Percentiles rank a stretch among this genome's conserved stretches.
Conservation (phyloP, 2,888 invertebrate genomes). For the Agapostemon virescens region DNA sequence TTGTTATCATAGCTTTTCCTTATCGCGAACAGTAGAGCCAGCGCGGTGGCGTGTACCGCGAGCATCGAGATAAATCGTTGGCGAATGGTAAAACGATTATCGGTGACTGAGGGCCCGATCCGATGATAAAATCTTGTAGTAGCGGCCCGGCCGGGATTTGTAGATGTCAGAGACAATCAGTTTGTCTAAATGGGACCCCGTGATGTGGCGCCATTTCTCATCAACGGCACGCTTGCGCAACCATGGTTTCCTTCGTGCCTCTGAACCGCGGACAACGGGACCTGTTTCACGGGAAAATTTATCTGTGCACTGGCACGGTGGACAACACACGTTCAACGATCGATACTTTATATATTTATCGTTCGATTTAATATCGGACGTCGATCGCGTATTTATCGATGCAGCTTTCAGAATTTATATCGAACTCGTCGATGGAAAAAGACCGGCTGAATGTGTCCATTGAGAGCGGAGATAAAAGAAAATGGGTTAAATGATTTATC, state of each 20-base stretch:
- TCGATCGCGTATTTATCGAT: neutral
- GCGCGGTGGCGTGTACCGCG: constrained; percentile 59
- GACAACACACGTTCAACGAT: neutral
- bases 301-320: neutral
- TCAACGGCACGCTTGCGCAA: constrained; percentile 3
- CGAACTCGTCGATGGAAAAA: neutral
- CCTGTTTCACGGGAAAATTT: neutral
- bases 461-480: too few relatives aligned
- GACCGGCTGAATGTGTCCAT: neutral
- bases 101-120: constrained; percentile 53
- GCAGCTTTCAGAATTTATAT: neutral
- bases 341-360: neutral
- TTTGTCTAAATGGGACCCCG: constrained; percentile 30
- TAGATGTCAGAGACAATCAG: constrained; percentile 57
- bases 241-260: neutral
- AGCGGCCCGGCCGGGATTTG: constrained; percentile 43
- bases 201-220: constrained; percentile 35
- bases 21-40: constrained; percentile 53
- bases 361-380: neutral
- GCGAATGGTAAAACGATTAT: constrained; percentile 67
- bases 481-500: neutral
- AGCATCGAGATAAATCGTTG: constrained; percentile 65
- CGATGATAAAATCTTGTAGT: constrained; percentile 54
- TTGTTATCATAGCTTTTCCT: constrained; percentile 63
- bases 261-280: neutral